A percentile compares a stretch with the other conserved stretches of the same genome.
phyloP scores from a whole-genome alignment of 2,888 invertebrate species.

The Hydraecia micacea region DNA sequence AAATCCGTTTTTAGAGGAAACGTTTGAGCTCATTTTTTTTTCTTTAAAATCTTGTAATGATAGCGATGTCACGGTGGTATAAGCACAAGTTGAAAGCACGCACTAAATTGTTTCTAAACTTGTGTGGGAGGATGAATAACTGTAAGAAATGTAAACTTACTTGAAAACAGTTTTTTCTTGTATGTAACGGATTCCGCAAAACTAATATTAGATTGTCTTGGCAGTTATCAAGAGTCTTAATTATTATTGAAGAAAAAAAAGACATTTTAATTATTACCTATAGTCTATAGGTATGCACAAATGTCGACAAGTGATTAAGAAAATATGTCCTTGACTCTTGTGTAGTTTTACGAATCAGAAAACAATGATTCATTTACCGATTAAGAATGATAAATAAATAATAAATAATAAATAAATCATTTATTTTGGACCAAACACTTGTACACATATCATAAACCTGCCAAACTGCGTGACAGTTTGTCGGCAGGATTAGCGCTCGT shows the following conservation, averaged over 20 bases:
- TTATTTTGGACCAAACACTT: too few relatives aligned
- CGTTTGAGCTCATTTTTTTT: constrained; percentile 22
- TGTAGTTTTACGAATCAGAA: background rate
- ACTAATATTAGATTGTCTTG: background rate
- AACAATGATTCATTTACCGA: background rate
- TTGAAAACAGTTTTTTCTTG: background rate
- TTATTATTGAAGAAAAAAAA: background rate
- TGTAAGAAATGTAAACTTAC: constrained; percentile 7
- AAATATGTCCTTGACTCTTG: constrained; percentile 3
- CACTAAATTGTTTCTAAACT: constrained; percentile 37
- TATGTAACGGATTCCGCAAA: background rate
- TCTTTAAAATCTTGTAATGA: background rate
- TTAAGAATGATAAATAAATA: too few relatives aligned
- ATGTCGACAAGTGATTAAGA: background rate
- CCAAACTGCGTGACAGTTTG: too few relatives aligned
- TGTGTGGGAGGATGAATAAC: constrained; percentile 38
- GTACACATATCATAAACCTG: too few relatives aligned
- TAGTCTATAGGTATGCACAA: background rate
- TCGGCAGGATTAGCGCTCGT: too few relatives aligned
- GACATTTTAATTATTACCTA: background rate
- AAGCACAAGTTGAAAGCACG: constrained; percentile 45
- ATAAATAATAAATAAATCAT: too few relatives aligned
- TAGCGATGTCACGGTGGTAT: constrained; percentile 43
- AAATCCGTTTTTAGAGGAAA: background rate
- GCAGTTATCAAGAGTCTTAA: background rate